Evolutionary conservation across 2,888 invertebrate genomes (phyloP).

Genomic region (Amblyjoppa proteus): DNA sequence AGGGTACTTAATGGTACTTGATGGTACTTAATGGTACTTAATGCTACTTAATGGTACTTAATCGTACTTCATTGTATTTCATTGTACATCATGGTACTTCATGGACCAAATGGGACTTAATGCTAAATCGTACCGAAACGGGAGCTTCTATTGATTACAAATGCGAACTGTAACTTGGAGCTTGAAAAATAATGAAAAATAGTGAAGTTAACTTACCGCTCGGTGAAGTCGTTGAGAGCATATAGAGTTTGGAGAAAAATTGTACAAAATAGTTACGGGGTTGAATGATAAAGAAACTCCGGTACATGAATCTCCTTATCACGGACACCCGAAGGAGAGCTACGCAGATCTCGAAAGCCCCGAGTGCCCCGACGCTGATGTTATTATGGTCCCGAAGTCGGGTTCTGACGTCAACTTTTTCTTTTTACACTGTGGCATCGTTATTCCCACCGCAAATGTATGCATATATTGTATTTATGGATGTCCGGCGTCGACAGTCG

Average conservation of each 20-base stretch:
- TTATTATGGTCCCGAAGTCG: conserved; percentile 31
- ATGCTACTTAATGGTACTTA: too few relatives aligned
- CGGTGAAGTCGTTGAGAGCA: background rate
- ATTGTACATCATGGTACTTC: too few relatives aligned
- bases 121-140: too few relatives aligned
- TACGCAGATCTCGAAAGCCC: conserved; percentile 17
- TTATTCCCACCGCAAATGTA: conserved; percentile 54
- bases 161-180: too few relatives aligned
- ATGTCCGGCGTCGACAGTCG: conserved; percentile 55
- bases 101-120: too few relatives aligned
- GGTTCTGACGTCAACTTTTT: conserved; percentile 31
- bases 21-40: too few relatives aligned
- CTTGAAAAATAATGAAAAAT: too few relatives aligned
- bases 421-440: conserved; percentile 32
- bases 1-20: too few relatives aligned
- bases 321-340: background rate
- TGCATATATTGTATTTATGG: conserved; percentile 57
- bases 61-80: too few relatives aligned
- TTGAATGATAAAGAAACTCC: background rate
- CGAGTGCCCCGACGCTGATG: background rate
- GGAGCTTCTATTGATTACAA: too few relatives aligned
- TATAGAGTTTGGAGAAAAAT: background rate
- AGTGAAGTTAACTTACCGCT: background rate
- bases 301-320: conserved; percentile 2
- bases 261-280: background rate